A percentile compares a stretch with the other conserved stretches of the same genome.
These are phyloP conservation scores for Amphiprion ocellaris DNA, from an alignment of 2,113 vertebrate species.

Conservation along the genomic window DNA sequence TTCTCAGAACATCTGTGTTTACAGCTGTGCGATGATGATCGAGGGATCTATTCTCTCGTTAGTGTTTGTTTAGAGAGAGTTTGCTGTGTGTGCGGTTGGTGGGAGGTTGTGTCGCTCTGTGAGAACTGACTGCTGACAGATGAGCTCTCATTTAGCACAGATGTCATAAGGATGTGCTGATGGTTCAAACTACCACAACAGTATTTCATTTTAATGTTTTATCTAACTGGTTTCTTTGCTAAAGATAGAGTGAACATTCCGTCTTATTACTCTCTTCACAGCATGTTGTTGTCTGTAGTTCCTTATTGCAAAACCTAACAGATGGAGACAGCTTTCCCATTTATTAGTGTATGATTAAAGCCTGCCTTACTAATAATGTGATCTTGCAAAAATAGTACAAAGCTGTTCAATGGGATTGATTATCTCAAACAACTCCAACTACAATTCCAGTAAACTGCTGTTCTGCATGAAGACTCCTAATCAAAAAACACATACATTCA, in stretches of 20 bases:
- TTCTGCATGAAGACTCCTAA: neutral
- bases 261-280: neutral
- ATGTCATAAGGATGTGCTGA: constrained; percentile 34
- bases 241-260: neutral
- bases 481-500: neutral
- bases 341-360: neutral
- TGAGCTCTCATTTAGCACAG: constrained; percentile 36
- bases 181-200: constrained; percentile 2
- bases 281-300: no score
- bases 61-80: constrained; percentile 66
- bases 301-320: no score
- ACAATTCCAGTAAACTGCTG: neutral
- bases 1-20: constrained; percentile 72
- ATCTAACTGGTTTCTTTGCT: neutral
- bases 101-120: constrained; percentile 45
- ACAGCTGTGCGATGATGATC: constrained; percentile 68
- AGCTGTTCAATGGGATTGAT: neutral
- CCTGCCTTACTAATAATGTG: neutral
- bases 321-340: no score
- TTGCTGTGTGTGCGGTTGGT: constrained; percentile 46
- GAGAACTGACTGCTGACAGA: constrained; percentile 48
- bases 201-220: constrained; percentile 16
- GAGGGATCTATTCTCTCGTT: constrained; percentile 56
- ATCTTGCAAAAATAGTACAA: neutral
- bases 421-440: neutral